Percentiles rank a stretch among this genome's conserved stretches.
phyloP scores from a whole-genome alignment of 2,113 vertebrate species.

The Pomatostomus ruficeps region DNA sequence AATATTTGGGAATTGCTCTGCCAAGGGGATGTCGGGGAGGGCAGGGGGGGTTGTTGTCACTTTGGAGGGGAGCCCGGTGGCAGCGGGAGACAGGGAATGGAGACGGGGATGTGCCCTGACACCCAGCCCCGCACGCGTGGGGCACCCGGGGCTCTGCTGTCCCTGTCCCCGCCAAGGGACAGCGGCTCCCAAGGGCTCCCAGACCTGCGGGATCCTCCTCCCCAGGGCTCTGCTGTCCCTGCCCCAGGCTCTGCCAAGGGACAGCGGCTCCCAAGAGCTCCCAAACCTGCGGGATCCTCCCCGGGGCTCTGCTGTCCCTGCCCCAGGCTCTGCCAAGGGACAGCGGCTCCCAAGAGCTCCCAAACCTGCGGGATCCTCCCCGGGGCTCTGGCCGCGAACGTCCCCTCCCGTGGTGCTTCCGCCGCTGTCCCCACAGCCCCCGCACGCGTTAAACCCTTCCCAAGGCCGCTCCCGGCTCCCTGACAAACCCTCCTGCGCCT shows the following conservation, averaged over 20 bases:
- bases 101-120: fast-evolving
- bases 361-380: background rate
- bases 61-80: background rate
- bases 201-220: background rate
- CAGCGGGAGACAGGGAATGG: background rate
- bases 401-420: background rate
- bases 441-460: background rate
- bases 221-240: background rate
- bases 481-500: background rate
- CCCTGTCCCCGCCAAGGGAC: too few relatives aligned
- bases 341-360: background rate
- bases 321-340: background rate
- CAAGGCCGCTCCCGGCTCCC: background rate
- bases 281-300: too few relatives aligned
- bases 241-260: background rate
- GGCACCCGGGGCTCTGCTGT: background rate
- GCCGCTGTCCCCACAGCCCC: background rate
- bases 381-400: background rate
- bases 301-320: too few relatives aligned
- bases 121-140: fast-evolving
- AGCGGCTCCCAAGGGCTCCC: background rate
- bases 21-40: background rate
- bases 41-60: background rate
- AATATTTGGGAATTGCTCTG: background rate
- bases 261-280: background rate